Evolutionary conservation across 2,888 invertebrate species (phyloP).

Genomic region (Dicycla oo): DNA sequence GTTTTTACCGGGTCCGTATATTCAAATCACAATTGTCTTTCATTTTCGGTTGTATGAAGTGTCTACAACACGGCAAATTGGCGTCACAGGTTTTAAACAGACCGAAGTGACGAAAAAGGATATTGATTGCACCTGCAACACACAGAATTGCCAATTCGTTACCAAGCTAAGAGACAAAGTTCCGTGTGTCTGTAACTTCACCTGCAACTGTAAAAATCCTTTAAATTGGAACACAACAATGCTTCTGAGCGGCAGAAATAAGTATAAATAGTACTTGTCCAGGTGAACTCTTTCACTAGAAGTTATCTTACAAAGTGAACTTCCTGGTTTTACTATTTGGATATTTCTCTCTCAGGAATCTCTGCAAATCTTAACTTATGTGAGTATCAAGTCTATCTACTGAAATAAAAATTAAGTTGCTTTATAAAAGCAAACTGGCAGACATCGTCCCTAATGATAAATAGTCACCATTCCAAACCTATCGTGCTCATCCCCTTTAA

Average conservation of each 20-base stretch:
- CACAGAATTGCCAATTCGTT: constrained; percentile 34
- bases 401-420: too few species aligned
- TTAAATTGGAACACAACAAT: constrained; percentile 21
- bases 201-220: constrained; percentile 10
- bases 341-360: background rate
- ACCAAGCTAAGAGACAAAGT: constrained; percentile 36
- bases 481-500: too few species aligned
- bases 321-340: constrained; percentile 12
- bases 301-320: constrained; percentile 8
- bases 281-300: constrained; percentile 24
- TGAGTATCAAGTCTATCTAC: too few species aligned
- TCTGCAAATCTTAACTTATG: too few species aligned
- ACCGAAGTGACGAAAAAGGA: background rate
- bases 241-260: constrained; percentile 23
- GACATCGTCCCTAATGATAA: too few species aligned
- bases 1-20: too few species aligned
- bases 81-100: background rate
- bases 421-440: too few species aligned
- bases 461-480: too few species aligned
- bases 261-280: constrained; percentile 1
- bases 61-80: too few species aligned
- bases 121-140: constrained; percentile 34
- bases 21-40: too few species aligned
- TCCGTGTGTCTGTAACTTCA: constrained; percentile 28
- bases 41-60: too few species aligned